These are phyloP conservation scores for Cassiopea xamachana DNA, from an alignment of 30 jellyfish, hydroid and myxozoan genomes.

Conservation along the genomic window DNA sequence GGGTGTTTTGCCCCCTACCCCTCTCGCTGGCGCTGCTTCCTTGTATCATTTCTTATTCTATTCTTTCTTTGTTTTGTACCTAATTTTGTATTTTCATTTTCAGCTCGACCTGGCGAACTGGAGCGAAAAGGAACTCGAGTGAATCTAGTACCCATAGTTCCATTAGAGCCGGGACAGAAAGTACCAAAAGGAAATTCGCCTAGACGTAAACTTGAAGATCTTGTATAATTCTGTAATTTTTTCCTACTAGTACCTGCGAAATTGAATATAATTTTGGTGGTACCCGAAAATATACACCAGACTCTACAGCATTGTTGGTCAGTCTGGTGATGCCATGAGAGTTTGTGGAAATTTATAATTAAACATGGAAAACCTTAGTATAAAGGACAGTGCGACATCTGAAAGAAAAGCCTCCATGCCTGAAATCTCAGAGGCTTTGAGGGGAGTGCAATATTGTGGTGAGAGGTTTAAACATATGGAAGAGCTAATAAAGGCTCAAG, in stretches of 20 bases:
- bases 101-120: constrained; percentile 87
- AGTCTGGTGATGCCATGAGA: neutral
- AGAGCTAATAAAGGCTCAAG: too few species aligned
- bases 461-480: too few species aligned
- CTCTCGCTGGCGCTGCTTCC: too few species aligned
- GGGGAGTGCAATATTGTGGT: too few species aligned
- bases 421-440: too few species aligned
- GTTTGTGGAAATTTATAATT: constrained; percentile 2
- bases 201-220: constrained; percentile 39
- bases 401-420: too few species aligned
- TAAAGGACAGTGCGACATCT: too few species aligned
- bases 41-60: neutral
- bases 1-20: too few species aligned
- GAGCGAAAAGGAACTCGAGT: constrained; percentile 90
- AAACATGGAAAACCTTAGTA: neutral
- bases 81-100: neutral
- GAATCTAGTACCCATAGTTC: constrained; percentile 82
- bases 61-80: neutral
- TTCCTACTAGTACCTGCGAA: neutral
- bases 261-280: neutral
- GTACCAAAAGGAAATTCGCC: constrained; percentile 67
- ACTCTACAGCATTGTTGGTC: neutral
- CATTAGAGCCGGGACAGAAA: constrained; percentile 87
- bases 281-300: neutral
- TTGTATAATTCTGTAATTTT: constrained; percentile 10